Evolutionary conservation across 2,888 invertebrate genomes (phyloP), one percentile per base, ranked within the genome.

Genomic region (Microchrysa polita): DNA sequence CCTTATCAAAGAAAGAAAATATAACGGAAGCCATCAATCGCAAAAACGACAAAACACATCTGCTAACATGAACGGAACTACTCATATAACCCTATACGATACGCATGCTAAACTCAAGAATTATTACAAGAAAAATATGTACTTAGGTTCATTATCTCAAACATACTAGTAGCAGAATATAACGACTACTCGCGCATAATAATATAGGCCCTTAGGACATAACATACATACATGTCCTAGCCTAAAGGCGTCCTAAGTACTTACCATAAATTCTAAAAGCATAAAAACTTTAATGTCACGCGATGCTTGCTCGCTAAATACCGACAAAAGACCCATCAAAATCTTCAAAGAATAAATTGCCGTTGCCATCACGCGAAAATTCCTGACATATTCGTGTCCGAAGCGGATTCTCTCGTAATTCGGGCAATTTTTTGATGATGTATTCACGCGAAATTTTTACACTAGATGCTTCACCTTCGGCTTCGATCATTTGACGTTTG

Each of bases 261-360:
- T 84, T 86, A 94, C 95, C 95, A 85, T 98, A 98, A 83, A 98
- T 97, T 83, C 93, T 92, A 85, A 98, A 98, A 20, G 98, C 98
- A 86, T 98, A 98, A 87, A 93, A 94, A 98, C 94, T 87, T 98
- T 98, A 80, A 98, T 93, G 83, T 98, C 97, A 78, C 98, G 87
- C 1, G 98, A 97, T 44, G 97, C 97, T 79, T 96, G 94, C 83
- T 98, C 98, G 82, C 97, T 97, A 86, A 98, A 97, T 69, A 97
- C 96, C 0, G 98, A 98, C 86, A 98, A 92, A 89, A 98, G 92
- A 86, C 98, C 98, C 75, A 98, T 89, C 89, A 86, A 99, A 98
- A 84, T 90, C 92, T 83, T 91, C 91, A 81, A 91, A 92, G 74
- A 90, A 90, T 79, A 91, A 87, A 87, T 95, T 92, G 18, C 95